Conservation (phyloP, 2,888 invertebrate genomes). For the Macrostomum cliftonense region DNA sequence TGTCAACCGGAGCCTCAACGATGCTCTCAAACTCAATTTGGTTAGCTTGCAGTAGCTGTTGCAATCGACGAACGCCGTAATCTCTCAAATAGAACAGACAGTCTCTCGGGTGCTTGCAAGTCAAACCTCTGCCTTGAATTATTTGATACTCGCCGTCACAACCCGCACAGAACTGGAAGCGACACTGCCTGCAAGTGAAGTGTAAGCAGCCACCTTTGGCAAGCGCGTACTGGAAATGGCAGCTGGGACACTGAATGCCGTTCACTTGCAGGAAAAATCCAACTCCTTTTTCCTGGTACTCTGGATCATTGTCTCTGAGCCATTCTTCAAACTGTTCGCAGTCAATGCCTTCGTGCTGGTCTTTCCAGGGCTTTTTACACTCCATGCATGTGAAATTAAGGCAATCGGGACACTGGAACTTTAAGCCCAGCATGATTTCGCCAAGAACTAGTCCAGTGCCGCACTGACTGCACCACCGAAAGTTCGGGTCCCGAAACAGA, state of each 20-base stretch:
- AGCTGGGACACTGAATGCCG: slow-evolving; percentile 71
- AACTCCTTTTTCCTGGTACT: slow-evolving; percentile 60
- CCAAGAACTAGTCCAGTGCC: too few relatives aligned
- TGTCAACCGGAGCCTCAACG: slow-evolving; percentile 22
- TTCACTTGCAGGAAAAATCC: slow-evolving; percentile 64
- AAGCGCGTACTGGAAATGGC: slow-evolving; percentile 69
- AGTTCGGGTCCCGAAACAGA: slow-evolving; percentile 73
- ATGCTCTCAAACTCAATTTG: background rate
- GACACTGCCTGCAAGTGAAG: slow-evolving; percentile 81
- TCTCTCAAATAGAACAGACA: slow-evolving; percentile 82
- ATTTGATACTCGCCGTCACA: slow-evolving; percentile 46
- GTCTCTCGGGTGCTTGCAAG: slow-evolving; percentile 83
- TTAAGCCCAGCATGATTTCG: too few relatives aligned
- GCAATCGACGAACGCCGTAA: slow-evolving; percentile 64
- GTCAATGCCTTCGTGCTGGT: slow-evolving; percentile 65
- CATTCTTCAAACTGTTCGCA: slow-evolving; percentile 69
- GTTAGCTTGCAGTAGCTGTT: slow-evolving; percentile 25
- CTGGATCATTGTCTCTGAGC: slow-evolving; percentile 72
- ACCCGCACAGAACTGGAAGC: slow-evolving; percentile 77
- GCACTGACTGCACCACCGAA: slow-evolving; percentile 70
- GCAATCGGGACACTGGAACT: too few relatives aligned
- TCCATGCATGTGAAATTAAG: too few relatives aligned
- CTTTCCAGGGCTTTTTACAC: slow-evolving; percentile 53
- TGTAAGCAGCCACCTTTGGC: slow-evolving; percentile 93
- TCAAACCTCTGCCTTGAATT: slow-evolving; percentile 47